Evolutionary conservation across 1,140 invertebrate genomes (phyloP).

Genomic region (Liolophura sinensis): DNA sequence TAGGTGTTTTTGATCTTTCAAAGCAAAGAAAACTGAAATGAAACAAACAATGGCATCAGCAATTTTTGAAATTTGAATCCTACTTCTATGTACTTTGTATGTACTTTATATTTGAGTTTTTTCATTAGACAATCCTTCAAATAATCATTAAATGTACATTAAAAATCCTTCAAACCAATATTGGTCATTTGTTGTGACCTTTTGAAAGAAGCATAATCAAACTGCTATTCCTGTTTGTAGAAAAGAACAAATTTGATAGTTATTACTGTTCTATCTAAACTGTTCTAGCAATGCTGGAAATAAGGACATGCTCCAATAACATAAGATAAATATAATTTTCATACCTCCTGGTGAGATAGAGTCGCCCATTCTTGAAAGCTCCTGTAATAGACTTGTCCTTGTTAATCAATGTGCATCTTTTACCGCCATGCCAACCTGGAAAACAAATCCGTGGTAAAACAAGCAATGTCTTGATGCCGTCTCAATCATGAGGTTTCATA

Average conservation of each 20-base stretch:
- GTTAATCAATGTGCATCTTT: slow-evolving; percentile 58
- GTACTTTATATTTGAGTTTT: no score
- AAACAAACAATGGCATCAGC: slow-evolving; percentile 11
- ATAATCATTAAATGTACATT: no score
- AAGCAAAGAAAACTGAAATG: slow-evolving; percentile 60
- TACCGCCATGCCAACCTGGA: slow-evolving; percentile 52
- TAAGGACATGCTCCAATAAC: slow-evolving; percentile 8
- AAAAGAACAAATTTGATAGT: no score
- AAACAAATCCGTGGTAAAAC: slow-evolving; percentile 5
- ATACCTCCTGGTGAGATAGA: slow-evolving; percentile 60
- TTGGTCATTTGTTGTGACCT: no score
- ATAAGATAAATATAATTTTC: slow-evolving; percentile 1
- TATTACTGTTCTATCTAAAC: no score
- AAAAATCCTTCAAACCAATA: no score
- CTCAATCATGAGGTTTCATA: no score
- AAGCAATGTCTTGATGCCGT: background rate
- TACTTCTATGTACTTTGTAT: no score
- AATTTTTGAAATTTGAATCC: no score
- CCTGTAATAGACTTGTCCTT: slow-evolving; percentile 57
- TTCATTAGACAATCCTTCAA: no score
- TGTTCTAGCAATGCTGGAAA: background rate
- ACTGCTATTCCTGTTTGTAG: no score
- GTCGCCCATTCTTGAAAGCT: slow-evolving; percentile 58
- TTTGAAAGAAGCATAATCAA: no score
- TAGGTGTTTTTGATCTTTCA: slow-evolving; percentile 57